A percentile compares a stretch with the other conserved stretches of the same genome.
phyloP scores from a whole-genome alignment of 2,888 invertebrate species.

The Dryobotodes eremita region DNA sequence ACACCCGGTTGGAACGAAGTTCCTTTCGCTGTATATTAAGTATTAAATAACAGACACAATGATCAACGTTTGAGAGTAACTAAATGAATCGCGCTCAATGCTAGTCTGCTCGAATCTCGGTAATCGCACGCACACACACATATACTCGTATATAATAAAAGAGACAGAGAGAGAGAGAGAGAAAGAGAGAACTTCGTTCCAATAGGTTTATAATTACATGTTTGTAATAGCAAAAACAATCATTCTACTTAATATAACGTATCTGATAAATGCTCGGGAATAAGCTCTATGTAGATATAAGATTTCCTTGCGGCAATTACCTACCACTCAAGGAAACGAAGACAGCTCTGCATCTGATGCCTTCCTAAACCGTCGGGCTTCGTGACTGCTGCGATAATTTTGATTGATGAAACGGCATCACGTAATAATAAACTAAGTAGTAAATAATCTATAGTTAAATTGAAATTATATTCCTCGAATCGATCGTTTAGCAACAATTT shows the following conservation, averaged over 20 bases:
- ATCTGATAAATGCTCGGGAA: neutral
- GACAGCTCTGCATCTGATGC: conserved; percentile 21
- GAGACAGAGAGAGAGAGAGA: neutral
- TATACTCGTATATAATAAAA: neutral
- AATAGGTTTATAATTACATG: neutral
- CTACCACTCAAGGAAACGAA: neutral
- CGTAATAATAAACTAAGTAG: neutral
- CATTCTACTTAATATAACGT: neutral
- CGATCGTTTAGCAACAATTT: neutral
- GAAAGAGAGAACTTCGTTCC: too few relatives aligned
- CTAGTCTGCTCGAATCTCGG: neutral
- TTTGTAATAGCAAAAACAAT: neutral
- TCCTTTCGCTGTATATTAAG: too few relatives aligned
- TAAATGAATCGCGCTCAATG: neutral
- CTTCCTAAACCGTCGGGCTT: neutral
- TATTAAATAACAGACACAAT: too few relatives aligned
- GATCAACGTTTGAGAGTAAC: too few relatives aligned
- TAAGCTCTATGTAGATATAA: conserved; percentile 29
- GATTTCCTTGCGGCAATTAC: conserved; percentile 7
- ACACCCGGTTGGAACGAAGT: too few relatives aligned
- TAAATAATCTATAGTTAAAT: neutral
- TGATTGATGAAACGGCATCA: conserved; percentile 7
- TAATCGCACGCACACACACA: neutral
- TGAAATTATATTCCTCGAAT: neutral
- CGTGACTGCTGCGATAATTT: conserved; percentile 13